Conservation (phyloP, 2,888 invertebrate species). For the Microplitis manilae region DNA sequence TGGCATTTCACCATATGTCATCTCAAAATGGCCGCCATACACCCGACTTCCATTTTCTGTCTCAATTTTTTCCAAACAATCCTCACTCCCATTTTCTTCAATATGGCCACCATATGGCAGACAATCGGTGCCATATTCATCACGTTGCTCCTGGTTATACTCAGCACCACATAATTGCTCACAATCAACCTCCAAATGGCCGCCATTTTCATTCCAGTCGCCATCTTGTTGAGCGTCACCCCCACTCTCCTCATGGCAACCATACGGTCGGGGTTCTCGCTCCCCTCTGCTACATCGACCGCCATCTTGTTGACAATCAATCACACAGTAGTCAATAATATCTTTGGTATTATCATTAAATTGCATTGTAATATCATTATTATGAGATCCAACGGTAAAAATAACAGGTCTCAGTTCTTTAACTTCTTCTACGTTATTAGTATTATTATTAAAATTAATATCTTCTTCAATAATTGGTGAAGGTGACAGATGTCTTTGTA, state of each 20-base stretch:
- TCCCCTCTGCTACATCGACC: too few species aligned
- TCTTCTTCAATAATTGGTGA: conserved; percentile 46
- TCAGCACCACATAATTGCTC: too few species aligned
- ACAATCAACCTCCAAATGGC: background rate
- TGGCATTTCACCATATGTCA: background rate
- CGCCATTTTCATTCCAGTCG: background rate
- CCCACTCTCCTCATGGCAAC: background rate
- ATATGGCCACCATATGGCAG: too few species aligned
- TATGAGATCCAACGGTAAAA: conserved; percentile 65
- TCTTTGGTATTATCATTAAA: conserved; percentile 23
- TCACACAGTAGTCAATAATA: background rate
- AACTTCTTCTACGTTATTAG: background rate
- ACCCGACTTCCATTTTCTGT: too few species aligned
- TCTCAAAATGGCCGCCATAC: too few species aligned
- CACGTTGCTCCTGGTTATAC: too few species aligned
- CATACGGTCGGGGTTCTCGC: conserved; percentile 39
- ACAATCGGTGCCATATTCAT: too few species aligned
- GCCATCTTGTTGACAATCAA: conserved; percentile 40
- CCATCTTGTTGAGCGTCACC: background rate
- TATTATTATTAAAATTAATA: conserved; percentile 9
- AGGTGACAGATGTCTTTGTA: conserved; percentile 54
- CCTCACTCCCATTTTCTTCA: background rate
- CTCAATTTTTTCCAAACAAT: too few species aligned
- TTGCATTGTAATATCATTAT: conserved; percentile 52
- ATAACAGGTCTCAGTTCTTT: conserved; percentile 49